Evolutionary conservation across 2,797 vertebrate species (phyloP), one percentile per base, ranked within the genome.

Genomic region (Cygnus olor): DNA sequence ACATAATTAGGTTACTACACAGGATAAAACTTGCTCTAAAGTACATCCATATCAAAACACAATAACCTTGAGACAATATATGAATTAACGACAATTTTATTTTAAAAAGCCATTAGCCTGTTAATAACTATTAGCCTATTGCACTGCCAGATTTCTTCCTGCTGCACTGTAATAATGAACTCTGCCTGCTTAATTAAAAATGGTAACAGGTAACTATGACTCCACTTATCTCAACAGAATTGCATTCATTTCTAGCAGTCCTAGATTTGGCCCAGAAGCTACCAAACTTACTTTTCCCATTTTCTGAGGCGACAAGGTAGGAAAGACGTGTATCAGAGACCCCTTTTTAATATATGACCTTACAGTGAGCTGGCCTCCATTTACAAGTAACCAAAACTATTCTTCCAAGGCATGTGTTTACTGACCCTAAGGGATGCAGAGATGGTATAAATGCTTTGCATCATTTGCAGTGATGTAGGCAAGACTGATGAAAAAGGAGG

Each of bases 151-250:
- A 51, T 58, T 92, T 57, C 51, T 66, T 16, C 18, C 70, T 73
- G 22, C 40, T 80, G 45, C 28, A 53, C 14, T 68, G 22, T 30
- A 88, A 49, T 78, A 87, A 90, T 11, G 10, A 76, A 60, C 14
- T 47, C 60, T n/a, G 34, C 38, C 54, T 66, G 18, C 68, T 82
- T 77, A 91, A 94, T 85, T 88, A 78, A 89, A 93, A 64, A 32
- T 7, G 17, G 19, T 57, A 77, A 87, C 78, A 44, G 80, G 56
- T 73, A 92, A 80, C 74, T 84, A 72, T 65, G 44, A 70, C 51
- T 88, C 14, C 34, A 30, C 27, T 56, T 22, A 17, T 65, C 74
- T 73, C 74, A 89, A 73, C 7, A 93, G 71, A 94, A 88, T 24
- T 82, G 64, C 20, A 89, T 19, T 70, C 1, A 61, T 60, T 91